phyloP scores from a whole-genome alignment of 2,888 invertebrate species.

The Eupithecia vulgata region DNA sequence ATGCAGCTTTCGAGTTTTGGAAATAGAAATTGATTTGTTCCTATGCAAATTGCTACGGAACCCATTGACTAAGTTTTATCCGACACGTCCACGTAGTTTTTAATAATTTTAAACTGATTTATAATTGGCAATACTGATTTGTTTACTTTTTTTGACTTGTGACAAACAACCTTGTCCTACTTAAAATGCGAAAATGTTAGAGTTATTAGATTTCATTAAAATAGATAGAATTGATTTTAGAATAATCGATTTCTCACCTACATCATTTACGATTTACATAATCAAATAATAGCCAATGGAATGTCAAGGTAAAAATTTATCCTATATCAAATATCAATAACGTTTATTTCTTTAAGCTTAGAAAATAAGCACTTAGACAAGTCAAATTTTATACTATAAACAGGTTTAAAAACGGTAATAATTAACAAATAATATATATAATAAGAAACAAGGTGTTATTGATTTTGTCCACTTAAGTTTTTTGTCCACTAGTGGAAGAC shows the following conservation, averaged over 20 bases:
- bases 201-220: neutral
- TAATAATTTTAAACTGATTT: neutral
- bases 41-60: neutral
- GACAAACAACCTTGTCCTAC: neutral
- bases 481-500: too few relatives aligned
- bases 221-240: neutral
- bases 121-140: neutral
- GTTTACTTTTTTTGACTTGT: neutral
- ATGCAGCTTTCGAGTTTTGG: too few relatives aligned
- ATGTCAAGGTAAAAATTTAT: neutral
- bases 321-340: neutral
- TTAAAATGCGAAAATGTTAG: neutral
- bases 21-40: too few relatives aligned
- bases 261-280: neutral
- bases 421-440: too few relatives aligned
- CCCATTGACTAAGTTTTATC: neutral
- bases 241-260: neutral
- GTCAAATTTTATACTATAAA: too few relatives aligned
- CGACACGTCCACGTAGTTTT: neutral
- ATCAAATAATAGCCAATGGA: neutral
- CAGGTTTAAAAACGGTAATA: too few relatives aligned
- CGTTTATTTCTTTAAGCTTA: too few relatives aligned
- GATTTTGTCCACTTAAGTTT: too few relatives aligned
- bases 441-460: too few relatives aligned
- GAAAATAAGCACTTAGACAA: too few relatives aligned